Conservation (phyloP, 2,113 vertebrate species). For the Actenoides lindsayi region DNA sequence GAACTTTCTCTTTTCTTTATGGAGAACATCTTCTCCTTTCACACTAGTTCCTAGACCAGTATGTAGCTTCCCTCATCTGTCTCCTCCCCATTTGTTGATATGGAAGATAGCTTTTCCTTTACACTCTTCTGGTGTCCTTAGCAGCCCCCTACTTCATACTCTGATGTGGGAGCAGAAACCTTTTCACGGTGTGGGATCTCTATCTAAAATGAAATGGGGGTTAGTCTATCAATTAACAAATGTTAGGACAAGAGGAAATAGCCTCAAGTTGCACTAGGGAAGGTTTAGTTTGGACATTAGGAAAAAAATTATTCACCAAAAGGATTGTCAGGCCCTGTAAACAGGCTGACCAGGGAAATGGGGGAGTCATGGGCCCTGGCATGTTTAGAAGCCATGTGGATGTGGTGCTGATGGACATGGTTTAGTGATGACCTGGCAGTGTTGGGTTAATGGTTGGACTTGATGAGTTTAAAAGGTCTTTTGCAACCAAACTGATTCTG, state of each 20-base stretch:
- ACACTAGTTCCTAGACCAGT: background rate
- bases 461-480: background rate
- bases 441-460: background rate
- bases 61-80: background rate
- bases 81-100: background rate
- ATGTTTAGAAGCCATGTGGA: background rate
- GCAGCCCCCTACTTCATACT: fast-evolving
- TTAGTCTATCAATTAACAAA: background rate
- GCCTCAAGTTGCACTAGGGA: background rate
- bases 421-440: background rate
- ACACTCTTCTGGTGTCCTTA: fast-evolving
- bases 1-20: background rate
- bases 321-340: background rate
- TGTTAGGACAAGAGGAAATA: background rate
- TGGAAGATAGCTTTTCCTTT: background rate
- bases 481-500: background rate
- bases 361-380: background rate
- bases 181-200: fast-evolving
- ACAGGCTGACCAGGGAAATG: background rate
- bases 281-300: background rate
- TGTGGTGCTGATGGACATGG: background rate
- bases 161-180: background rate
- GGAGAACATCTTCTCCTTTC: background rate
- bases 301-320: background rate
- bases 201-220: background rate